Base-by-base conservation (phyloP, 2,888 invertebrate genomes). In the Deilephila porcellus region DNA sequence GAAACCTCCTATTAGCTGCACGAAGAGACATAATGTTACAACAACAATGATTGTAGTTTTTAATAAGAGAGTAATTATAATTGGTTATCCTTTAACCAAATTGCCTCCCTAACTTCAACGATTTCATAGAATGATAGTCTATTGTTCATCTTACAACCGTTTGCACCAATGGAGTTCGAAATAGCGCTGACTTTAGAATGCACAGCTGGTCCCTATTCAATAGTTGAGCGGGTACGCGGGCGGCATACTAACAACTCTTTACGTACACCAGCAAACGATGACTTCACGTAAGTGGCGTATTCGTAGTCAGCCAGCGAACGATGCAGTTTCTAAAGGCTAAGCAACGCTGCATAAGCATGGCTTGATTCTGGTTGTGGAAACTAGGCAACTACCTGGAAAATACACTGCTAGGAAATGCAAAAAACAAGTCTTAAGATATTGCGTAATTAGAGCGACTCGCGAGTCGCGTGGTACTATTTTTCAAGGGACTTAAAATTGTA, bases 271-370 rank as follows among this genome's bases (percentile, higher is more conserved):
- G 19, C 20, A 20, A 20, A 17, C 52, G 19, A n/a, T n/a, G 14
- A n/a, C 34, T 32, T 4, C n/a, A n/a, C 62, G 32, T 32, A 34
- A 63, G 34, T 63, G 52, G 5, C 52, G 25, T 52, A 67, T 67
- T 67, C 67, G 17, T 25, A 67, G 45, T 45, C 67, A 52, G 7
- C 11, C 25, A 25, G 45, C 52, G 52, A 25, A 25, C 60, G 11
- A 72, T 52, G n/a, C 34, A 53, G 52, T 29, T 59, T 71, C 67
- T 67, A 67, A 64, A 52, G 64, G 45, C 7, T 67, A n/a, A 45
- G 45, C 14, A n/a, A 63, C 8, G n/a, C n/a, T 34, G 63, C 8
- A 14, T 62, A 62, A 32, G 32, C 45, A 25, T 45, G 45, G 34
- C 20, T 7, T 6, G 20, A 25, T 4, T 60, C 8, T 60, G 14